Conservation (phyloP, 1,140 invertebrate genomes). For the Nasonia giraulti region DNA sequence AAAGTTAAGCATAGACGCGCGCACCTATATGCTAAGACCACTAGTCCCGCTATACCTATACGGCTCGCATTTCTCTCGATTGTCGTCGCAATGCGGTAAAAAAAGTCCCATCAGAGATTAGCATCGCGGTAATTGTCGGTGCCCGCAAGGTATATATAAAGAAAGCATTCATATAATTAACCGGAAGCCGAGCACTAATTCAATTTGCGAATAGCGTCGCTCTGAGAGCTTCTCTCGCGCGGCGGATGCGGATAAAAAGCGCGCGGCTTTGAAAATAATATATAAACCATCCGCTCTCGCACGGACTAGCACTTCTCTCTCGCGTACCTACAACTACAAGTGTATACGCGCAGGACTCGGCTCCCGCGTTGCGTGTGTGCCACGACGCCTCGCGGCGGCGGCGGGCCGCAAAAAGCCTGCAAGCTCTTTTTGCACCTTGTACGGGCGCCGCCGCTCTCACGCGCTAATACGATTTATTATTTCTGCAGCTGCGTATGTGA, state of each 20-base stretch:
- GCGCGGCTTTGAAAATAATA: conserved; percentile 35
- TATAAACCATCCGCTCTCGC: conserved; percentile 20
- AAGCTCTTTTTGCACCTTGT: conserved; percentile 32
- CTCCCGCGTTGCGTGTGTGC: conserved; percentile 25
- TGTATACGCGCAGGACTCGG: neutral
- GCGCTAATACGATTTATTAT: conserved; percentile 45
- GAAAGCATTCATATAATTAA: too few species aligned
- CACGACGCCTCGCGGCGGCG: conserved; percentile 16
- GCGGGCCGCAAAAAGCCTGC: conserved; percentile 30
- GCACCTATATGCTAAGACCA: neutral
- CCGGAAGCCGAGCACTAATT: neutral
- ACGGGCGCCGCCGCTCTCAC: conserved; percentile 6
- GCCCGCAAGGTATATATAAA: neutral
- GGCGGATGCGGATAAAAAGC: neutral
- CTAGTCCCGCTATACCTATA: neutral
- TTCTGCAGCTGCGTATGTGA: neutral
- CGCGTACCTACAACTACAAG: neutral
- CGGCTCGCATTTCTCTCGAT: too few species aligned
- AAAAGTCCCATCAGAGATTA: too few species aligned
- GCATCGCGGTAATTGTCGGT: neutral
- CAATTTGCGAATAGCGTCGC: too few species aligned
- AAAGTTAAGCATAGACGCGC: too few species aligned
- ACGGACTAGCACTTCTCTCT: conserved; percentile 29
- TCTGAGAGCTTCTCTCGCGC: too few species aligned
- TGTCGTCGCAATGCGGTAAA: too few species aligned